Evolutionary conservation across 2,888 invertebrate species (phyloP).

Genomic region (Eulithis testata): DNA sequence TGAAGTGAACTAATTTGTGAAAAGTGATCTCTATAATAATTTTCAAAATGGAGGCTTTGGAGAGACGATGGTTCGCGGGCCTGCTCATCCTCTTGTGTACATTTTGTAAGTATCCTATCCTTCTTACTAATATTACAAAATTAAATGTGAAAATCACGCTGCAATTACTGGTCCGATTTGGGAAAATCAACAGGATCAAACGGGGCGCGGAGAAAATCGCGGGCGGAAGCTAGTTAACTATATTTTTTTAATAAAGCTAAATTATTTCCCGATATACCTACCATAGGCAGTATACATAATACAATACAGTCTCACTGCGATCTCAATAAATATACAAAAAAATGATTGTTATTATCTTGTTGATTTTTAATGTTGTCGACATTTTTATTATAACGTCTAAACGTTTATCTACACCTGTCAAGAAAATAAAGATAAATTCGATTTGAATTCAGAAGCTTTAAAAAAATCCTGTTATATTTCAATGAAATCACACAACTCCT

Average conservation of each 20-base stretch:
- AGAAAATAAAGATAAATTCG: slow-evolving; percentile 3
- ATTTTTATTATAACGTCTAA: slow-evolving; percentile 15
- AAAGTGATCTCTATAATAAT: slow-evolving; percentile 34
- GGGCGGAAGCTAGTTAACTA: no score
- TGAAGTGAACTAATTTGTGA: slow-evolving; percentile 33
- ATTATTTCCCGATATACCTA: no score
- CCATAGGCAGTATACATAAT: no score
- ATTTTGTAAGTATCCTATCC: slow-evolving; percentile 63
- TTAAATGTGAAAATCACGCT: neutral
- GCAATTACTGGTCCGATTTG: no score
- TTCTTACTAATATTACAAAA: neutral
- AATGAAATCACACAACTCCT: slow-evolving; percentile 1
- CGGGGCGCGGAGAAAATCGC: no score
- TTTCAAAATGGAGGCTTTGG: slow-evolving; percentile 75
- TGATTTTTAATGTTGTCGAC: slow-evolving; percentile 1
- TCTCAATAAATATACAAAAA: no score
- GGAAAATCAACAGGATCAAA: no score
- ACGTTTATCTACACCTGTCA: slow-evolving; percentile 1
- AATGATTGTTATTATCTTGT: no score
- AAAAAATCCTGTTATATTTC: slow-evolving; percentile 8
- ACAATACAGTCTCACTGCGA: no score
- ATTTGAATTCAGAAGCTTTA: slow-evolving; percentile 2
- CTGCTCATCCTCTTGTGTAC: slow-evolving; percentile 69
- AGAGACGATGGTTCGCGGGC: slow-evolving; percentile 65
- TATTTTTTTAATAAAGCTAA: no score